Percentiles rank a stretch among this genome's conserved stretches.
phyloP scores from a whole-genome alignment of 2,113 vertebrate genomes.

The Lucifuga dentata region DNA sequence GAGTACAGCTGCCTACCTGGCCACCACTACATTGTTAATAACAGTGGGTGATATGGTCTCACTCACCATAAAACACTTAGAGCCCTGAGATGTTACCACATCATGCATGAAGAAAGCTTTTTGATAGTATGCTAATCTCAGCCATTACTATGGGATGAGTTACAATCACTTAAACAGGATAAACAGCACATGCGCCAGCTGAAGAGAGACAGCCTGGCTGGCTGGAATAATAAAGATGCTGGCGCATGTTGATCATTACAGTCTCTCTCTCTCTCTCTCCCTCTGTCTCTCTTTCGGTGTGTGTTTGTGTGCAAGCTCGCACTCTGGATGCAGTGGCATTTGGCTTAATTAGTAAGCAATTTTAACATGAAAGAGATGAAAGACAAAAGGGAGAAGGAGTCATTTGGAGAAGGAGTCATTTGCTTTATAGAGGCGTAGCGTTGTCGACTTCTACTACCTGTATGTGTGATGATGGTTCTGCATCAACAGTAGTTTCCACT shows the following conservation, averaged over 20 bases:
- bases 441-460: slow-evolving; percentile 30
- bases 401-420: slow-evolving; percentile 16
- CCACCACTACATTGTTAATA: slow-evolving; percentile 66
- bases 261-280: slow-evolving; percentile 28
- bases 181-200: slow-evolving; percentile 65
- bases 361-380: slow-evolving; percentile 69
- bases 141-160: slow-evolving; percentile 80
- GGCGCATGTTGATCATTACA: slow-evolving; percentile 76
- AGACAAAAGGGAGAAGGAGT: slow-evolving; percentile 51
- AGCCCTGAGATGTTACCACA: slow-evolving; percentile 68
- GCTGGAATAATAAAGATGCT: slow-evolving; percentile 76
- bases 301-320: slow-evolving; percentile 43
- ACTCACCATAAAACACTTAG: slow-evolving; percentile 82
- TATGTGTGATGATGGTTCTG: slow-evolving; percentile 5
- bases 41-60: slow-evolving; percentile 60
- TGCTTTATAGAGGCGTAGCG: slow-evolving; percentile 27
- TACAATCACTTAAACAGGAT: slow-evolving; percentile 78
- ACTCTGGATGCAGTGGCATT: slow-evolving; percentile 70
- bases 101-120: slow-evolving; percentile 83
- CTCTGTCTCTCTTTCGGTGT: slow-evolving; percentile 21
- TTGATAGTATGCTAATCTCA: slow-evolving; percentile 84
- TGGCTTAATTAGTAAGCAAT: slow-evolving; percentile 71
- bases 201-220: slow-evolving; percentile 59
- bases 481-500: slow-evolving; percentile 5
- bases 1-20: slow-evolving; percentile 61